Evolutionary conservation across 2,797 vertebrate genomes (phyloP), one percentile per base, ranked within the genome.

Genomic region (Knipowitschia caucasica): DNA sequence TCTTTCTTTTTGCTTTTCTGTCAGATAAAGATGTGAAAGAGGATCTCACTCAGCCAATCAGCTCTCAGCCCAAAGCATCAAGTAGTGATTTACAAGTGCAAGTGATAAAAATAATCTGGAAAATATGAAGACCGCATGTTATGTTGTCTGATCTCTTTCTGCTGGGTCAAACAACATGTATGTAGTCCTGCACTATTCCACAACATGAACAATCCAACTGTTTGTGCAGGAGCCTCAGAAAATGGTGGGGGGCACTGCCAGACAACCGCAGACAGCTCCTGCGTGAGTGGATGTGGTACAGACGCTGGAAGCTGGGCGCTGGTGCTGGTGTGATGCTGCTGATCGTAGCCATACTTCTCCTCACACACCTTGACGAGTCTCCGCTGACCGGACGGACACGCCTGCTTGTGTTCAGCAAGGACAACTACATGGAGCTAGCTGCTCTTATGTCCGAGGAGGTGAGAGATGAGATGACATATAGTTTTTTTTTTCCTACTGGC

Each of bases 231-330:
- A 94, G 93, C 69, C 83, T 99, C 69, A 92, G 96, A 73, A 95
- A 93, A 49, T 99, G 96, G 95, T 98, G 97, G 96, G 77, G 55
- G 39, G 77, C 89, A 7, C 91, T 99, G 54, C 95, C 97, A 15
- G 77, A 86, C 50, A 91, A 94, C 81, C 94, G 92, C 46, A 84
- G 76, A 64, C 85, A 93, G 62, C 84, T 95, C 3, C 59, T 96
- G 27, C 93, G 89, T 38, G 81, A 92, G 62, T 90, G 84, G 65
- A 52, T 81, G 38, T 89, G 84, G 81, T 89, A 56, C 75, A 91
- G 87, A 21, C 92, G 92, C 7, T 95, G 95, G 96, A 88, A 85
- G 64, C 78, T 98, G 56, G 59, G 81, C 2, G 80, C 91, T 0
- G 87, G 85, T 38, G 71, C 79, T 5, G 75, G 81, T 15, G 76